Evolutionary conservation across 2,888 invertebrate species (phyloP), one percentile per base, ranked within the genome.

Genomic region (Euplexia lucipara): DNA sequence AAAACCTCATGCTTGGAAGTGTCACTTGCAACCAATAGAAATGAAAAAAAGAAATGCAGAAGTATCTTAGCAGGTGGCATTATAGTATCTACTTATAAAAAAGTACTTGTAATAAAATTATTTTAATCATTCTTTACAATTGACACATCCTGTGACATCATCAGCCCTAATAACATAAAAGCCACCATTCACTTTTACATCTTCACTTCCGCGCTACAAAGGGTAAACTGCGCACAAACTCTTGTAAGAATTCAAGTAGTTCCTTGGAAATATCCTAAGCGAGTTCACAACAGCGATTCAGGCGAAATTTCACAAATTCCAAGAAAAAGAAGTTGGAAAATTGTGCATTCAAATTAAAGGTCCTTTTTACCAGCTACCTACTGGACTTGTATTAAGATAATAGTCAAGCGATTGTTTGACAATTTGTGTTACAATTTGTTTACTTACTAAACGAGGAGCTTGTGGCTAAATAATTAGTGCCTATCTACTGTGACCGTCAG

Each of bases 191-290:
- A 49, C n/a, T 30, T 57, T 45, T 22, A 57, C 45, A 44, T 68
- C 22, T 49, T 39, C 42, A 14, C 20, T 16, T 30, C 10, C 30
- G 7, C 22, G 12, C 44, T 44, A 60, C 62, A 79, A 75, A 81
- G 73, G 30, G 37, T 45, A 22, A 75, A 63, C 57, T 63, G 20
- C 35, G 35, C 34, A 52, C 44, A 47, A 71, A 81, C 52, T 68
- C 70, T 62, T 63, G 49, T 58, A 60, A 70, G 64, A 70, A 78
- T 69, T 75, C 70, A 62, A 69, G 63, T 57, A 70, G 68, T 64
- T 79, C 49, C 66, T 62, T 22, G 52, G 68, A 67, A 75, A 75
- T 62, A 57, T 65, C 60, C 53, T 54, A 35, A 44, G 22, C 26
- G 34, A 51, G 45, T 71, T 66, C 68, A 64, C 52, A 65, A 61